Base-by-base conservation (phyloP, 2,797 vertebrate species). In the Sebastes steindachneri region DNA sequence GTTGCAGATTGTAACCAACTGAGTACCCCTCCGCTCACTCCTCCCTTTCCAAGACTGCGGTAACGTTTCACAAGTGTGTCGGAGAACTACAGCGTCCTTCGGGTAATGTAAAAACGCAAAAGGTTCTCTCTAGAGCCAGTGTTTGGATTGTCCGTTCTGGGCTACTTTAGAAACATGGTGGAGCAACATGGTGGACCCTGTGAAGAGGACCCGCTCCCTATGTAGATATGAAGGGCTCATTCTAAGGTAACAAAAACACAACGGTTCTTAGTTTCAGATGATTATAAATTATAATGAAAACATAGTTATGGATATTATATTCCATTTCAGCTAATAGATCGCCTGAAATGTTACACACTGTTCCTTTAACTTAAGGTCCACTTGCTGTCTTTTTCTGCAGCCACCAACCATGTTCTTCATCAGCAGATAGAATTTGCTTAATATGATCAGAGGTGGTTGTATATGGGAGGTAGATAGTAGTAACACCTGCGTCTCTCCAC, bases 131-230 rank as follows among this genome's bases (percentile, higher is more conserved):
- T 15, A 15, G 45, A 48, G 45, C 7, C 17, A 7, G 15, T 48
- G 45, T 48, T 48, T 48, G 45, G 45, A 1, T 48, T 19, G 1
- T 48, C 45, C 17, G 7, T 48, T 48, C 48, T n/a, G 17, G 48
- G 48, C 48, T 51, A n/a, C 17, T n/a, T 9, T 51, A 51, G 8
- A 51, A 51, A 51, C 48, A n/a, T 51, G 19, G 48, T 1, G 48
- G 48, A 51, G 8, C 17, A 51, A 51, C 48, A 51, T 51, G 48
- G 19, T n/a, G 48, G 0, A 9, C 8, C 0, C 48, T 0, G 1
- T 51, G 48, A n/a, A n/a, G 19, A 51, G 3, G 19, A n/a, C 48
- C 48, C 19, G 8, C 48, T 45, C 41, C 15, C 15, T 17, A 45
- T 17, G 41, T 45, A 45, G 41, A 45, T 45, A 7, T 45, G 6